Evolutionary conservation across 2,113 vertebrate genomes (phyloP).

Genomic region (Cromileptes altivelis): DNA sequence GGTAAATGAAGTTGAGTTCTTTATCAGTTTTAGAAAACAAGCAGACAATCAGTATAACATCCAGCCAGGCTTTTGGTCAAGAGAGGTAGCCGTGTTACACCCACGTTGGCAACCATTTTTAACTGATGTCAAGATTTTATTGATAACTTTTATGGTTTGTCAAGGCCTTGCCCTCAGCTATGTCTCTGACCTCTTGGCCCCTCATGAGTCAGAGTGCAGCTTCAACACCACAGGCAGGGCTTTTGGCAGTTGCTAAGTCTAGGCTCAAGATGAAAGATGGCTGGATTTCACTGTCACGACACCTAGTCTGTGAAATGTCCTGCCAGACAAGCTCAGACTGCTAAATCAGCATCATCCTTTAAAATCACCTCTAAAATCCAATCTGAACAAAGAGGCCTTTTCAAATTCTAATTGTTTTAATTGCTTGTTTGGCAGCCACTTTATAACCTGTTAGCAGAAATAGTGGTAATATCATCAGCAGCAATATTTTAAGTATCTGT

Average conservation of each 20-base stretch:
- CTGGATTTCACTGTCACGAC: slow-evolving; percentile 60
- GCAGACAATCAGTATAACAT: not conserved
- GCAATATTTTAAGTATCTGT: not conserved
- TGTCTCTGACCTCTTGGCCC: slow-evolving; percentile 64
- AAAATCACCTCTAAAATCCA: slow-evolving; percentile 1
- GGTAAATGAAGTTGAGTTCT: not conserved
- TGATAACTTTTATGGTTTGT: slow-evolving; percentile 36
- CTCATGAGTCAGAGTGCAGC: slow-evolving; percentile 52
- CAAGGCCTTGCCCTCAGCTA: slow-evolving; percentile 42
- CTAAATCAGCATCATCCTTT: slow-evolving; percentile 36
- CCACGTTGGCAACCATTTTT: slow-evolving; percentile 16
- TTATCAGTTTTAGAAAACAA: slow-evolving; percentile 5
- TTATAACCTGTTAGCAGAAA: not conserved
- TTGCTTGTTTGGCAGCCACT: slow-evolving; percentile 5
- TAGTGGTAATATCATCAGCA: not conserved
- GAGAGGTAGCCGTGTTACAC: not conserved
- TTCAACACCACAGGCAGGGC: slow-evolving; percentile 42
- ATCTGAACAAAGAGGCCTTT: not conserved
- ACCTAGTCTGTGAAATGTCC: slow-evolving; percentile 49
- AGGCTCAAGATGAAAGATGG: slow-evolving; percentile 69
- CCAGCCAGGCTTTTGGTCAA: not conserved
- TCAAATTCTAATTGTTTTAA: not conserved
- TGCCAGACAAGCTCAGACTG: slow-evolving; percentile 49
- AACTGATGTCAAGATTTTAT: slow-evolving; percentile 41
- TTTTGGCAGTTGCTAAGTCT: slow-evolving; percentile 53